Percentiles rank a stretch among this genome's conserved stretches.
These are phyloP conservation scores for Eupithecia vulgata DNA, from an alignment of 2,888 invertebrate genomes.

Conservation along the genomic window DNA sequence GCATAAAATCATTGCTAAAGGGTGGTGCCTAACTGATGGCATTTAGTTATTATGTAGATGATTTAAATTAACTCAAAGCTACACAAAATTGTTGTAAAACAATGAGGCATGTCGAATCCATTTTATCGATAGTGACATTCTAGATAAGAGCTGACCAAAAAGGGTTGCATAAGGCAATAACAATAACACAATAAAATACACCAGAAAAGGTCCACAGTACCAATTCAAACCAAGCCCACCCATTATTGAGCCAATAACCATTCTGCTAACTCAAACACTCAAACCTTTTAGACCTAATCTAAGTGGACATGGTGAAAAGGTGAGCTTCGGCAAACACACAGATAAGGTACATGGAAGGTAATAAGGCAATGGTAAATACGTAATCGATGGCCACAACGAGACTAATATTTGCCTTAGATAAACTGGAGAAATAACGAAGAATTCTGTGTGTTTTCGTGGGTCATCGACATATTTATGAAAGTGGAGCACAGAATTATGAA, in stretches of 20 bases:
- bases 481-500: constrained; percentile 43
- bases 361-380: constrained; percentile 58
- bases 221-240: constrained; percentile 38
- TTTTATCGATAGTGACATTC: neutral
- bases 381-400: constrained; percentile 55
- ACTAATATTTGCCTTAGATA: constrained; percentile 62
- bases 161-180: constrained; percentile 15
- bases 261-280: constrained; percentile 47
- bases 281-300: constrained; percentile 48
- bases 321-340: constrained; percentile 53
- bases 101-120: neutral
- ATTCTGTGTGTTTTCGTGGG: constrained; percentile 47
- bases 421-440: constrained; percentile 46
- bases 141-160: neutral
- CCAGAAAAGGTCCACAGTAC: constrained; percentile 19
- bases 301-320: constrained; percentile 46
- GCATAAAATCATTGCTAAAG: neutral
- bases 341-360: constrained; percentile 56
- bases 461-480: constrained; percentile 49
- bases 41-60: neutral
- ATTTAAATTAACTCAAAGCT: too few species aligned
- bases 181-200: constrained; percentile 19
- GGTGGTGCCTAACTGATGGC: neutral
- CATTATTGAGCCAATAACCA: constrained; percentile 40
- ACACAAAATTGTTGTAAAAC: neutral